A percentile compares a stretch with the other conserved stretches of the same genome.
Conservation (phyloP, 2,113 vertebrate species). For the Notiomystis cincta region DNA sequence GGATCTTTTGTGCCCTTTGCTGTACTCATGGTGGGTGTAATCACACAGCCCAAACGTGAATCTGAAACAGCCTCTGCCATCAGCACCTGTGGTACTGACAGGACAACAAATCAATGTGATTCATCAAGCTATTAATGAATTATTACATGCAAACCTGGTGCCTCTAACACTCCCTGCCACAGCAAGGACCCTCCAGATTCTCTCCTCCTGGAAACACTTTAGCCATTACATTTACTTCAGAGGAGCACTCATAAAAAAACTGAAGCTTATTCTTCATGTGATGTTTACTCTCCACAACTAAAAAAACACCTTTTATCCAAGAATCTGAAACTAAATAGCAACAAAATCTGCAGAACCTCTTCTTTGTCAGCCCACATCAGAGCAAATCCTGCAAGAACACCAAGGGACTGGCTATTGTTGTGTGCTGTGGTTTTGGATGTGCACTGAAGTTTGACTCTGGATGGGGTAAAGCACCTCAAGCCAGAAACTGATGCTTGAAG, state of each 20-base stretch:
- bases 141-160: too few species aligned
- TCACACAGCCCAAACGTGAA: fast-evolving
- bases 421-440: not conserved
- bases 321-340: not conserved
- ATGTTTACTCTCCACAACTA: not conserved
- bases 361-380: not conserved
- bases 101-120: fast-evolving
- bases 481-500: conserved; percentile 14
- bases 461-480: not conserved
- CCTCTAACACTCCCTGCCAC: not conserved
- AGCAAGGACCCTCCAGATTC: not conserved
- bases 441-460: not conserved
- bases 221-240: not conserved
- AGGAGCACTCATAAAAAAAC: not conserved
- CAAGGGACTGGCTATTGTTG: not conserved
- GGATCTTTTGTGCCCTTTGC: not conserved
- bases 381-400: not conserved
- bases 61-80: not conserved
- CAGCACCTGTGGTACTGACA: not conserved
- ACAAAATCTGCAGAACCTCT: not conserved
- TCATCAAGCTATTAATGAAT: not conserved
- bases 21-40: fast-evolving
- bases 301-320: not conserved
- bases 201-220: not conserved
- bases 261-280: not conserved